These are phyloP conservation scores for Oreohelix idahoensis DNA, from an alignment of 1,140 invertebrate species.

Conservation along the genomic window DNA sequence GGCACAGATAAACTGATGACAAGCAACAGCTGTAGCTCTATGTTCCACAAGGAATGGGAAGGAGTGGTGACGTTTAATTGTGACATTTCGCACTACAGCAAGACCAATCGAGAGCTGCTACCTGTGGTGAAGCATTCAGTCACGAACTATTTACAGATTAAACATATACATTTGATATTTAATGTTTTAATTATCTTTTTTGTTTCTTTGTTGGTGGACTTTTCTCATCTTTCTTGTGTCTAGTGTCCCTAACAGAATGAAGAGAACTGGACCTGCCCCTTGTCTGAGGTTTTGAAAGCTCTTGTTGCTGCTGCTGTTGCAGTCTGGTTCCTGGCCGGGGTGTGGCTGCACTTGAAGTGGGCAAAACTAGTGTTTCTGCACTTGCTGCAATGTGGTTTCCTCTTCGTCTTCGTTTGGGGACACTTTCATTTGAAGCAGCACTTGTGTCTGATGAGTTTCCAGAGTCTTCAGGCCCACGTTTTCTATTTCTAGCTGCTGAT, in stretches of 20 bases:
- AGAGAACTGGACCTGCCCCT: background rate
- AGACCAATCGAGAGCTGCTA: too few species aligned
- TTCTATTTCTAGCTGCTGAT: background rate
- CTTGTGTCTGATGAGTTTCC: slow-evolving; percentile 1
- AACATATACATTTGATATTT: background rate
- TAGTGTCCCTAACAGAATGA: background rate
- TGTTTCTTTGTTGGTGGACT: slow-evolving; percentile 16
- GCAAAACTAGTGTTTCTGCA: background rate
- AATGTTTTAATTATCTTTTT: slow-evolving; percentile 14
- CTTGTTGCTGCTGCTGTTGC: slow-evolving; percentile 8
- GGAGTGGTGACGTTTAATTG: too few species aligned
- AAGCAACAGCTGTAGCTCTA: too few species aligned
- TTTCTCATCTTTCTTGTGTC: background rate
- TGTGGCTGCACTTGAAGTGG: background rate
- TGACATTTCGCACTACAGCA: too few species aligned
- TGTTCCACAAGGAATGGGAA: too few species aligned
- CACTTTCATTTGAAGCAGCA: slow-evolving; percentile 7
- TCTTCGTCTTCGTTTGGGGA: background rate
- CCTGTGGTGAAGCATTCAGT: too few species aligned
- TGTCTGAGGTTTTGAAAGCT: slow-evolving; percentile 4
- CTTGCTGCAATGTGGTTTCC: background rate
- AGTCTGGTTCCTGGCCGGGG: slow-evolving; percentile 11
- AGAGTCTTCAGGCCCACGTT: background rate
- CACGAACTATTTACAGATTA: too few species aligned
- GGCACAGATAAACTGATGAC: too few species aligned